phyloP scores from a whole-genome alignment of 2,797 vertebrate genomes.

The Diceros bicornis region DNA sequence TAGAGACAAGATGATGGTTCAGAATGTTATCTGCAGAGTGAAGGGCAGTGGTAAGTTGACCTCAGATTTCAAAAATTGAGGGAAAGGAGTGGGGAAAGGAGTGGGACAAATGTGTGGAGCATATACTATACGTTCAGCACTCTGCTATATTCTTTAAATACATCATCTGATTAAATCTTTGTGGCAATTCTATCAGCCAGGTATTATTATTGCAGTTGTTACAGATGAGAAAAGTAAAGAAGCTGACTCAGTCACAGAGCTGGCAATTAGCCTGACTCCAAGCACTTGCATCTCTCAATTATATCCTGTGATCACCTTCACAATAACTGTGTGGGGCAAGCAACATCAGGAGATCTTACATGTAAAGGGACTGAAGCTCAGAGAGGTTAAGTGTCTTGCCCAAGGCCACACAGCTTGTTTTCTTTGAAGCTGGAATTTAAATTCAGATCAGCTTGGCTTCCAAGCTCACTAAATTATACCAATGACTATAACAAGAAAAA shows the following conservation, averaged over 20 bases:
- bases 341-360: neutral
- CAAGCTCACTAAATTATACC: neutral
- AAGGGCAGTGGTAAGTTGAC: neutral
- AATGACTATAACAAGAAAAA: neutral
- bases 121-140: neutral
- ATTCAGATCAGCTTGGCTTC: neutral
- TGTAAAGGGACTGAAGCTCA: neutral
- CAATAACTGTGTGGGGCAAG: neutral
- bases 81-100: neutral
- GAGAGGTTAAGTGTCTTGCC: neutral
- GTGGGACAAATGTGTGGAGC: neutral
- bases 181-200: neutral
- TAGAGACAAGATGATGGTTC: neutral
- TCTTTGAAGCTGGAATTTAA: neutral
- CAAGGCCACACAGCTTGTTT: slow-evolving; percentile 19
- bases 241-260: neutral
- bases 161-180: neutral
- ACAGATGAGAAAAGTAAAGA: neutral
- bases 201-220: neutral
- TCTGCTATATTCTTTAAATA: neutral
- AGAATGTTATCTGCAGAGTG: neutral
- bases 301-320: neutral
- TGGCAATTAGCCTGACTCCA: neutral
- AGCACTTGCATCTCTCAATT: neutral
- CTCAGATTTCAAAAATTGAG: neutral